These are phyloP conservation scores for Lemur catta DNA, from an alignment of 2,797 vertebrate genomes.

Conservation along the genomic window DNA sequence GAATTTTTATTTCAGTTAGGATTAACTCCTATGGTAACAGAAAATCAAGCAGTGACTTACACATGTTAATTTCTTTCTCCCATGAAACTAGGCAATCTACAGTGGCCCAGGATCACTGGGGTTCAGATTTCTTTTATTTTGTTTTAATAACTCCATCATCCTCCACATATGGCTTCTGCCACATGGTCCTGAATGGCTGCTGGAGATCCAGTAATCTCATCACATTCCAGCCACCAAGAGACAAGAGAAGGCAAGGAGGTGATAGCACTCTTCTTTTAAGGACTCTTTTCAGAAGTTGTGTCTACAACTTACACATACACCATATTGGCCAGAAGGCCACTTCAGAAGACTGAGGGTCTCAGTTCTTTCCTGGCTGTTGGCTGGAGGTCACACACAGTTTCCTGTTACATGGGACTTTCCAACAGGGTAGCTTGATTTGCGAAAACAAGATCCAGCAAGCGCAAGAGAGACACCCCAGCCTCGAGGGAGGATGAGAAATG, in stretches of 20 bases:
- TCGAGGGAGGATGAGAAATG: background rate
- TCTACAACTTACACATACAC: background rate
- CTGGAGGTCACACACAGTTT: too few species aligned
- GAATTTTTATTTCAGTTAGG: background rate
- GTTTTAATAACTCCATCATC: background rate
- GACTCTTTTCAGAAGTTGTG: background rate
- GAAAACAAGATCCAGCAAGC: background rate
- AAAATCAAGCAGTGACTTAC: background rate
- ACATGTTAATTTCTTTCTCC: background rate
- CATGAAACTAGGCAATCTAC: background rate
- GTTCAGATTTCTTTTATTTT: background rate
- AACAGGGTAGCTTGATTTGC: background rate
- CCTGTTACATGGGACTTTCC: background rate
- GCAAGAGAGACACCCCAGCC: background rate
- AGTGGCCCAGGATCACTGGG: background rate
- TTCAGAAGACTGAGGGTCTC: background rate
- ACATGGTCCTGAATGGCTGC: background rate
- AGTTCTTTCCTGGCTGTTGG: background rate
- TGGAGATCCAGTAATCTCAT: background rate
- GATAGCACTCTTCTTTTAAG: background rate
- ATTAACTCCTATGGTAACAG: background rate
- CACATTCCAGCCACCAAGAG: background rate
- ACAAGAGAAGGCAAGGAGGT: background rate
- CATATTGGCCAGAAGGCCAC: background rate
- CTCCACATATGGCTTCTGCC: background rate